Evolutionary conservation across 2,888 invertebrate species (phyloP).

Genomic region (Tinea semifulvella): DNA sequence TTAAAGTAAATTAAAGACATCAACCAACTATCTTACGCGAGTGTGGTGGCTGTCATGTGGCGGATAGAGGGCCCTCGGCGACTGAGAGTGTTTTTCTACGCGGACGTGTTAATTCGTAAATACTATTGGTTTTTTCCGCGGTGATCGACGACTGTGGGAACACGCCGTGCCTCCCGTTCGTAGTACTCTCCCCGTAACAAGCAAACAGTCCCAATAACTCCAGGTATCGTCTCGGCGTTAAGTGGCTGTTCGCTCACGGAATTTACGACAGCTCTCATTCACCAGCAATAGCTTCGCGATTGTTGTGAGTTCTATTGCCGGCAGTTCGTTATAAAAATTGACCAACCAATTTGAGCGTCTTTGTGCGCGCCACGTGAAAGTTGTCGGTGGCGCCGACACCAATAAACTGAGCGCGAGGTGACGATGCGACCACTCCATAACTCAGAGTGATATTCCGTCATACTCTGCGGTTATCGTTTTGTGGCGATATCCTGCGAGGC

Average conservation of each 20-base stretch:
- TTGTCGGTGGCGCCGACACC: constrained; percentile 60
- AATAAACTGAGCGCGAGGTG: constrained; percentile 38
- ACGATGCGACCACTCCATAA: constrained; percentile 32
- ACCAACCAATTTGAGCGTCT: constrained; percentile 58
- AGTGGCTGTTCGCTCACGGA: constrained; percentile 48
- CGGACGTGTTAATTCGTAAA: constrained; percentile 67
- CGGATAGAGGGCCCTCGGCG: constrained; percentile 53
- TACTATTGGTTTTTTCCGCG: constrained; percentile 56
- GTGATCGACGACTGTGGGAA: constrained; percentile 66
- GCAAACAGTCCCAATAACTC: constrained; percentile 54
- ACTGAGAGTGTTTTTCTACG: constrained; percentile 60
- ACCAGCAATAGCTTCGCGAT: constrained; percentile 36
- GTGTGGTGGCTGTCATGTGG: constrained; percentile 32
- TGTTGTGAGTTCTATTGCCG: constrained; percentile 25
- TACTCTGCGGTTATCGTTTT: constrained; percentile 36
- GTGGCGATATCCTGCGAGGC: constrained; percentile 35
- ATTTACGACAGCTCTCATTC: constrained; percentile 50
- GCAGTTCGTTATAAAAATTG: constrained; percentile 53
- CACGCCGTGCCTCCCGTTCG: constrained; percentile 56
- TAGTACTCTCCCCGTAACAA: constrained; percentile 58
- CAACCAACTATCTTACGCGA: constrained; percentile 51
- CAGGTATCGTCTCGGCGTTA: constrained; percentile 55
- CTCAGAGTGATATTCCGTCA: constrained; percentile 38
- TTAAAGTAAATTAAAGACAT: constrained; percentile 57
- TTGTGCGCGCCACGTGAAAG: constrained; percentile 62